These are phyloP conservation scores for Diarsia mendica DNA, from an alignment of 2,888 invertebrate species.

Conservation along the genomic window DNA sequence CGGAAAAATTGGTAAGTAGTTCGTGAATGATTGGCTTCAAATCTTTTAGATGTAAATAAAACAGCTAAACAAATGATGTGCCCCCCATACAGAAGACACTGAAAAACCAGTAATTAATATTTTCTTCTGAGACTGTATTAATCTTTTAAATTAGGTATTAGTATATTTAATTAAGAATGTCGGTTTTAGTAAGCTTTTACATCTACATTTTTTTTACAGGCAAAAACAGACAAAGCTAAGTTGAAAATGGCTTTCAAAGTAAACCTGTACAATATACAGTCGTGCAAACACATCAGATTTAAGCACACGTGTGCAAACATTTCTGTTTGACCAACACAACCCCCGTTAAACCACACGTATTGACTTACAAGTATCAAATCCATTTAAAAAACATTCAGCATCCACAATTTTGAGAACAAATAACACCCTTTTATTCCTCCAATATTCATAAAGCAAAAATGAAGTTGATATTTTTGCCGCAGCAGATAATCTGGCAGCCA, in stretches of 20 bases:
- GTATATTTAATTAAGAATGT: not conserved
- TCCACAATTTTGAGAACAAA: conserved; percentile 51
- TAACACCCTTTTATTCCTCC: conserved; percentile 49
- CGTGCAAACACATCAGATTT: conserved; percentile 15
- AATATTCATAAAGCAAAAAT: conserved; percentile 64
- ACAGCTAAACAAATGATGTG: not conserved
- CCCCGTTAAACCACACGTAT: conserved; percentile 20
- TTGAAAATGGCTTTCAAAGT: not conserved
- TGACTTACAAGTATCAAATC: conserved; percentile 35
- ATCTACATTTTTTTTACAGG: not conserved
- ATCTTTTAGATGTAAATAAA: not conserved
- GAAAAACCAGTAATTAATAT: not conserved
- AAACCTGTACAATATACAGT: not conserved
- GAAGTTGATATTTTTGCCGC: conserved; percentile 62
- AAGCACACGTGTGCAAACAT: conserved; percentile 10
- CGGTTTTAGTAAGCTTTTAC: not conserved
- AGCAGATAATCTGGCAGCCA: conserved; percentile 58
- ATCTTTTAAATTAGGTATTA: not conserved
- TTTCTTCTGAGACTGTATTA: not conserved
- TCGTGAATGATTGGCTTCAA: not conserved
- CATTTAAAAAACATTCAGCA: conserved; percentile 45
- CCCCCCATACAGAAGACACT: not conserved
- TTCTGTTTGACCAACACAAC: conserved; percentile 32
- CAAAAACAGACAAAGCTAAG: not conserved
- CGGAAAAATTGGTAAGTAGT: not conserved